Conservation (phyloP, 2,888 invertebrate genomes). For the Ctenicera cuprea region DNA sequence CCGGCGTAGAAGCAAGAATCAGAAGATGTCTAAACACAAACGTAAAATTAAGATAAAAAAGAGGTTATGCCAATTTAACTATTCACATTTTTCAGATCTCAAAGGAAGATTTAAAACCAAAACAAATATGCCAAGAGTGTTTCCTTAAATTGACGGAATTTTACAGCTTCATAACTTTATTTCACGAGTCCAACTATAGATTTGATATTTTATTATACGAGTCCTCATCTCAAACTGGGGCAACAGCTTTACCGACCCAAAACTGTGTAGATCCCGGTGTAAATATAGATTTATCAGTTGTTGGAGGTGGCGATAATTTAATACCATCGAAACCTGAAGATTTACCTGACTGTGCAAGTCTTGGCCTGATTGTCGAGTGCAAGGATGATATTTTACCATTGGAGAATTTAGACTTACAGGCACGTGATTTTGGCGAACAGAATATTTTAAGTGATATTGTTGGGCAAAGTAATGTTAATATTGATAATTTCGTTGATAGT, state of each 20-base stretch:
- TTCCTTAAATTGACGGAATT: constrained; percentile 69
- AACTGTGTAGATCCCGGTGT: constrained; percentile 31
- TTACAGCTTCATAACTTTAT: constrained; percentile 66
- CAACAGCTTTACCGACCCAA: constrained; percentile 36
- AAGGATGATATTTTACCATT: constrained; percentile 36
- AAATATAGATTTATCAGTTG: constrained; percentile 12
- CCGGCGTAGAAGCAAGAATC: constrained; percentile 67
- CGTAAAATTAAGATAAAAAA: constrained; percentile 61
- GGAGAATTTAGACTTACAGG: constrained; percentile 37
- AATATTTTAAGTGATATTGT: constrained; percentile 45
- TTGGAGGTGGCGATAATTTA: neutral
- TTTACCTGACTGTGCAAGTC: constrained; percentile 18
- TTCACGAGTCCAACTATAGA: constrained; percentile 67
- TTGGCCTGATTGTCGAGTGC: constrained; percentile 23
- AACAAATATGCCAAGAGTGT: constrained; percentile 69
- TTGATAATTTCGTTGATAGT: constrained; percentile 28
- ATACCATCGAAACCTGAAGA: constrained; percentile 18
- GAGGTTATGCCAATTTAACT: constrained; percentile 25
- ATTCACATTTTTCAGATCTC: constrained; percentile 63
- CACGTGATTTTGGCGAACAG: constrained; percentile 38
- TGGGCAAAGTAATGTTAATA: constrained; percentile 28
- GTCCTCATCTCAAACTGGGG: constrained; percentile 44
- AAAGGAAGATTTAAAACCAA: constrained; percentile 69
- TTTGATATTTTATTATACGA: constrained; percentile 65
- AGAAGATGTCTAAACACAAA: constrained; percentile 68